A percentile compares a stretch with the other conserved stretches of the same genome.
Conservation (phyloP, 2,888 invertebrate species). For the Drosophila maculinotata region DNA sequence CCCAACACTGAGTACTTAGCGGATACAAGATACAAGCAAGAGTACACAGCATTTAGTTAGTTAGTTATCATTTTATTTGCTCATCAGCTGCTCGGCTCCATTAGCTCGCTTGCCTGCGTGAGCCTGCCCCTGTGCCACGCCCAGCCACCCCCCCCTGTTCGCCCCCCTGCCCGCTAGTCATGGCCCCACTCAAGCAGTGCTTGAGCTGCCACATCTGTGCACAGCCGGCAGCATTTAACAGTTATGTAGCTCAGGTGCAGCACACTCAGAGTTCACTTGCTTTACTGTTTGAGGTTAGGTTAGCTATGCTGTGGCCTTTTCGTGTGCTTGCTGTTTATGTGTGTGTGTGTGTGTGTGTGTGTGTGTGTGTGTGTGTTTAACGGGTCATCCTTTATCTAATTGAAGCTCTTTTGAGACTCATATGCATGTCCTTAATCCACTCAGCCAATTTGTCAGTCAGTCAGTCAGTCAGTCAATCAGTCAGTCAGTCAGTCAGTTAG, state of each 20-base stretch:
- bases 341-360: constrained; percentile 10
- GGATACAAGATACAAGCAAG: constrained; percentile 19
- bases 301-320: constrained; percentile 3
- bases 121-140: neutral
- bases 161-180: neutral
- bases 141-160: neutral
- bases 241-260: constrained; percentile 42
- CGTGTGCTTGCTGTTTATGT: neutral
- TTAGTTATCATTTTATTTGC: constrained; percentile 62
- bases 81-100: constrained; percentile 61
- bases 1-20: constrained; percentile 37
- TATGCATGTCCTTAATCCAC: constrained; percentile 28
- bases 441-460: too few species aligned
- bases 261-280: constrained; percentile 13
- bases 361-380: constrained; percentile 23
- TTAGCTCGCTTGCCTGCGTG: constrained; percentile 36
- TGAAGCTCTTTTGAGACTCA: constrained; percentile 31
- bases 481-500: constrained; percentile 13
- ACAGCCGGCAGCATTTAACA: constrained; percentile 42
- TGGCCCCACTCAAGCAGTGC: constrained; percentile 51
- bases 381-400: constrained; percentile 44
- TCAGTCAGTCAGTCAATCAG: constrained; percentile 19
- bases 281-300: constrained; percentile 20
- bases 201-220: constrained; percentile 46
- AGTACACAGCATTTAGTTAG: constrained; percentile 36